Evolutionary conservation across 2,797 vertebrate species (phyloP).

Genomic region (Argyrosomus regius): DNA sequence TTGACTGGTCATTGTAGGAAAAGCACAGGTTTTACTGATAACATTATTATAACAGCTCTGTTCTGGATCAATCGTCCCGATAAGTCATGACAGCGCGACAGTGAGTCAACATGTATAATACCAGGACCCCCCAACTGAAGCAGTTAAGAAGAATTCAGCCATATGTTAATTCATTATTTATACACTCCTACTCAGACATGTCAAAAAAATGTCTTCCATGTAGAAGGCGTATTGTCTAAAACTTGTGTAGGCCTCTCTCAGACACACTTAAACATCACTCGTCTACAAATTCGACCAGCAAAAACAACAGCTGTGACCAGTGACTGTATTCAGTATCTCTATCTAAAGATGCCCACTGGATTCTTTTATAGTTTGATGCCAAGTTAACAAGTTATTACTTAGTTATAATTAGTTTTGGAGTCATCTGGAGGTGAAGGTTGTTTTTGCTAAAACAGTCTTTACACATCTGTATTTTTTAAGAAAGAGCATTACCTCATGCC

Average conservation of each 20-base stretch:
- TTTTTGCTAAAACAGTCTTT: no score
- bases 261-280: background rate
- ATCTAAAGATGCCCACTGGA: no score
- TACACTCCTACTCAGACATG: background rate
- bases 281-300: background rate
- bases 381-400: no score
- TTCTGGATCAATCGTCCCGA: no score
- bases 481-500: slow-evolving; percentile 4
- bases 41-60: no score
- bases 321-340: no score
- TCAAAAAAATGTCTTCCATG: no score
- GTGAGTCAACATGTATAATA: background rate
- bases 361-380: no score
- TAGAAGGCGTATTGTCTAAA: background rate
- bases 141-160: background rate
- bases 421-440: background rate
- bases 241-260: background rate
- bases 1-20: no score
- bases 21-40: no score
- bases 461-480: background rate
- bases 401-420: no score
- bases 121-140: background rate
- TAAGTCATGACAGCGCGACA: background rate
- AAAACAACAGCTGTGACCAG: no score
- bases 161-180: background rate